Base-by-base conservation (phyloP, 2,113 vertebrate species). In the Cervus canadensis region DNA sequence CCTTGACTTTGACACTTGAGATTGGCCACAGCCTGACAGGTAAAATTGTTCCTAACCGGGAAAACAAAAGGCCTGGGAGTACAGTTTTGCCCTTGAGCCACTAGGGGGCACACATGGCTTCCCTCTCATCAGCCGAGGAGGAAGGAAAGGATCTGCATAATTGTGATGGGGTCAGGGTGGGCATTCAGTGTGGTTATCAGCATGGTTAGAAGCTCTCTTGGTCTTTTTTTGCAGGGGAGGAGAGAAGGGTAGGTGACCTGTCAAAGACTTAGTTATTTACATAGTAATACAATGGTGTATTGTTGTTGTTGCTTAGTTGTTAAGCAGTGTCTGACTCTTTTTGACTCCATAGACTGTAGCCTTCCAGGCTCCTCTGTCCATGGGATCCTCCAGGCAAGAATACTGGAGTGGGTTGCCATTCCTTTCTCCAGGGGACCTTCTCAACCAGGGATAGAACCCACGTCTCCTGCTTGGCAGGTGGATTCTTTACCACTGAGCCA, bases 91-190 rank as follows among this genome's bases (percentile, higher is more conserved):
- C 0, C 52, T 17, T 2, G 4, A 1, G 48, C 83, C 94, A 96
- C 96, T 1, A 95, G 94, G 52, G 86, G 97, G 94, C 0, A 19
- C 48, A 30, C 82, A n/a, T 3, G 1, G 17, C 1, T 12, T 74
- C 36, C 26, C 30, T 87, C 25, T 57, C 28, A 3, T 33, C 30
- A 3, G 21, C 40, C 43, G 52, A 84, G 59, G 7, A 71, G 17
- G 15, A 13, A 17, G 5, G 6, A 5, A 76, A 50, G 5, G 25
- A n/a, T 0, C 5, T 2, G 7, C 9, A 0, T 59, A 30, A 1
- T 4, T 7, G 83, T 17, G 14, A 4, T 52, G 17, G 0, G 36
- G 12, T 67, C 45, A 13, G 45, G 10, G 5, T 78, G 62, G 16
- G n/a, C 6, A 0, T 36, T 91, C 26, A 4, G 30, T 26, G 8